Evolutionary conservation across 2,888 invertebrate genomes (phyloP).

Genomic region (Nomada flava): DNA sequence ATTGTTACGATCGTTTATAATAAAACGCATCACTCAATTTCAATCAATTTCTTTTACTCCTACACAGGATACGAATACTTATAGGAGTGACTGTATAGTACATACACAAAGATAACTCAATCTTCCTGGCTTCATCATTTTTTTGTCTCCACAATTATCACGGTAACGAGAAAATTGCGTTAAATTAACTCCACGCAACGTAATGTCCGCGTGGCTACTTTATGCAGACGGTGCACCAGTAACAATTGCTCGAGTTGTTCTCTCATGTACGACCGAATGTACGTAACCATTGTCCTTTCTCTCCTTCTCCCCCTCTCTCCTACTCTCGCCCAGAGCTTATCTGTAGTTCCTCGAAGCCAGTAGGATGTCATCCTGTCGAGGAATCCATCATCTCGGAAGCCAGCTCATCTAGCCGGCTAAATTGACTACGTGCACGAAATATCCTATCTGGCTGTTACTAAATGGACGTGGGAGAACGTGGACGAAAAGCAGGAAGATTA

Average conservation of each 20-base stretch:
- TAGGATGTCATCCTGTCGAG: slow-evolving; percentile 60
- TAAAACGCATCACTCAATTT: too few relatives aligned
- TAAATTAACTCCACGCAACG: too few relatives aligned
- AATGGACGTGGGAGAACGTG: slow-evolving; percentile 45
- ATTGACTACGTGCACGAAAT: slow-evolving; percentile 81
- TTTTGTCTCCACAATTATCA: background rate
- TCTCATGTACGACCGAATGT: slow-evolving; percentile 6
- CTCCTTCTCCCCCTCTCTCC: background rate
- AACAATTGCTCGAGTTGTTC: slow-evolving; percentile 28
- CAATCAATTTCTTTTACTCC: too few relatives aligned
- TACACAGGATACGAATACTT: too few relatives aligned
- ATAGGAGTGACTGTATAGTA: too few relatives aligned
- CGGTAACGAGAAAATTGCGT: background rate
- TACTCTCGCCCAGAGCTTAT: slow-evolving; percentile 27
- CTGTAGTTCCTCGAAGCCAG: slow-evolving; percentile 36
- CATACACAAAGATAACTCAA: too few relatives aligned
- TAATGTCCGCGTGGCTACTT: background rate
- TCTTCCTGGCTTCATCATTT: too few relatives aligned
- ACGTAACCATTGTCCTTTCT: background rate
- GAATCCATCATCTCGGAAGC: slow-evolving; percentile 71
- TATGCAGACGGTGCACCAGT: background rate
- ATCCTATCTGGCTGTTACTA: slow-evolving; percentile 64
- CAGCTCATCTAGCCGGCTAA: slow-evolving; percentile 72
- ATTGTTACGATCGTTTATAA: too few relatives aligned
- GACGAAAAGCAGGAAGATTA: slow-evolving; percentile 65